A percentile compares a stretch with the other conserved stretches of the same genome.
These are phyloP conservation scores for Athalia cordata DNA, from an alignment of 2,888 invertebrate genomes.

Conservation along the genomic window DNA sequence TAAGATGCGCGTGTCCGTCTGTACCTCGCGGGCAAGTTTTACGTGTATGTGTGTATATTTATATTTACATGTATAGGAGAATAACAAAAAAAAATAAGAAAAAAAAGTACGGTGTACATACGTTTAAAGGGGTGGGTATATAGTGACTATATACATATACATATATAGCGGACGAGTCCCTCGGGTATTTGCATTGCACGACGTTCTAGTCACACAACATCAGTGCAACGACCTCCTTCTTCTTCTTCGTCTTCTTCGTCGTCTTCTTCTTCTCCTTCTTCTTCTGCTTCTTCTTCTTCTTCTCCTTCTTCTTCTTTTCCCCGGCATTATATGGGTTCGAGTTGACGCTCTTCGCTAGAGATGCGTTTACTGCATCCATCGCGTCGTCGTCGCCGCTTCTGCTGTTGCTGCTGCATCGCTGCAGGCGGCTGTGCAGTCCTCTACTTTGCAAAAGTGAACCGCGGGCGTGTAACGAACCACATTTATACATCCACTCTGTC, in stretches of 20 bases:
- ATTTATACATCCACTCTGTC: background rate
- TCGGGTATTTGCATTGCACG: slow-evolving; percentile 44
- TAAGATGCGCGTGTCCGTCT: no score
- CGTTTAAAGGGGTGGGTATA: slow-evolving; percentile 38
- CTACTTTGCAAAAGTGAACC: no score
- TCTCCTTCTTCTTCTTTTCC: slow-evolving; percentile 15
- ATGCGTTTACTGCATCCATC: slow-evolving; percentile 9
- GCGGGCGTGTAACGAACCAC: no score
- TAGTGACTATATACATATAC: background rate
- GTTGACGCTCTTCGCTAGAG: background rate
- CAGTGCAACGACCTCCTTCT: slow-evolving; percentile 43
- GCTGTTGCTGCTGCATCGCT: background rate
- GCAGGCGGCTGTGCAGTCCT: background rate
- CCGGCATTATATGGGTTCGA: background rate
- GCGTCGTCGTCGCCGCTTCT: background rate
- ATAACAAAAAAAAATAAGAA: background rate
- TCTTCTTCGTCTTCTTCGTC: slow-evolving; percentile 4
- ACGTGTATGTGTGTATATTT: background rate
- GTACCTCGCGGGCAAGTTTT: no score
- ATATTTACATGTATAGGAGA: background rate
- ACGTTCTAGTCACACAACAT: slow-evolving; percentile 45
- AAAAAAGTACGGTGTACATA: no score
- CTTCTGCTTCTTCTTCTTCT: slow-evolving; percentile 31
- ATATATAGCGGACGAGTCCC: slow-evolving; percentile 31
- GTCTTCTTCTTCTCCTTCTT: background rate